Evolutionary conservation across 64 coral and sea anemone species (phyloP).

Genomic region (Porites australiensis): DNA sequence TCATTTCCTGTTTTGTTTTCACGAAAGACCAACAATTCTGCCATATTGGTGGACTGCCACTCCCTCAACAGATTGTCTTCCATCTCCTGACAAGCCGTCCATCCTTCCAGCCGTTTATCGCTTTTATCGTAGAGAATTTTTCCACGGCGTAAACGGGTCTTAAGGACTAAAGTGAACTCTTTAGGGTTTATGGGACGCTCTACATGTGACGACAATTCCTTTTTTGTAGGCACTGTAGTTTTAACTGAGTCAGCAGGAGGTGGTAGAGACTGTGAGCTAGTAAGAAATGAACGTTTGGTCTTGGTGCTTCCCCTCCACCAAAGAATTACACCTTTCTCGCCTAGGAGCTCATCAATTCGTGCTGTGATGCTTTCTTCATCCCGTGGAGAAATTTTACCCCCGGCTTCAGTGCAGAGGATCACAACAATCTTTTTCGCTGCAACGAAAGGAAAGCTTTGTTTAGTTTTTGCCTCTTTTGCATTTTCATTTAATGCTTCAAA

Average conservation of each 20-base stretch:
- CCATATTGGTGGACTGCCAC: neutral
- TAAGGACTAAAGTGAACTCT: neutral
- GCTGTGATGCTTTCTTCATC: neutral
- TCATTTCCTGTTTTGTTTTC: neutral
- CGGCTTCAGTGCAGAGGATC: neutral
- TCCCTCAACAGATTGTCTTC: neutral
- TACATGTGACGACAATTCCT: neutral
- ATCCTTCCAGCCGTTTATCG: neutral
- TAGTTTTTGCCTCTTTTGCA: too few species aligned
- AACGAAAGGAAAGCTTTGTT: too few species aligned
- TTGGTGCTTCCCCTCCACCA: neutral
- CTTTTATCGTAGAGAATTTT: neutral
- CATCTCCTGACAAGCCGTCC: neutral
- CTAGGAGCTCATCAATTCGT: neutral
- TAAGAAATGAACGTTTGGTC: neutral
- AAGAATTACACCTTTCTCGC: neutral
- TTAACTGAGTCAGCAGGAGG: neutral
- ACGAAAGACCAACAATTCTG: neutral
- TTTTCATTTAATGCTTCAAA: too few species aligned
- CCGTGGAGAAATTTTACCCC: neutral
- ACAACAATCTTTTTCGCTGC: neutral
- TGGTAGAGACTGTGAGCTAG: neutral
- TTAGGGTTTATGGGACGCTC: too few species aligned
- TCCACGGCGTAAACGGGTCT: neutral
- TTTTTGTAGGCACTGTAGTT: too few species aligned